Evolutionary conservation across 2,113 vertebrate genomes (phyloP), one percentile per base, ranked within the genome.

Genomic region (Cynocephalus volans): DNA sequence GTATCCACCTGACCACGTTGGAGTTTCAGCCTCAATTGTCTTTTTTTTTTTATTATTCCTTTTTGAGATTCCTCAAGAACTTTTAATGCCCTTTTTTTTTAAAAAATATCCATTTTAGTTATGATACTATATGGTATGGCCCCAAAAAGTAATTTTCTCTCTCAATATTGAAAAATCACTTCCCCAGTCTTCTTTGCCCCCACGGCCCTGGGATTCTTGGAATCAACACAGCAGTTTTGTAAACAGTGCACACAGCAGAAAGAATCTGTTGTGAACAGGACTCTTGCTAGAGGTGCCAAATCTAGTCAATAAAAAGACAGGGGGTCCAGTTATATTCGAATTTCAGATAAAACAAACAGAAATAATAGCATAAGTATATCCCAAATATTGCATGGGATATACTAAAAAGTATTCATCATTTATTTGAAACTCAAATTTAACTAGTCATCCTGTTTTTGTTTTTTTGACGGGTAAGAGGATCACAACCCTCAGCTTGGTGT

Each of bases 41-140:
- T 45, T 41, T 41, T 10, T 56, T 36, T 15, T 11, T 45, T n/a
- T n/a, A n/a, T n/a, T 33, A 56, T 24, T 88, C 72, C 58, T 82
- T 50, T n/a, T 8, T 19, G 76, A 81, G 31, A 75, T 76, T 76
- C 52, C 69, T 85, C 52, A 58, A n/a, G 77, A 81, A 11, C 9
- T 15, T 2, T 36, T 1, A 58, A 18, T 17, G n/a, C n/a, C 73
- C 54, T 86, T 67, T 4, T 31, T 48, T 41, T 41, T 85, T 70
- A 64, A 18, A 45, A 45, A 45, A 28, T 13, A 31, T 10, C 62
- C 33, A 54, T 33, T 87, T 89, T 33, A 8, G 9, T 45, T 48
- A 23, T 4, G 45, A 23, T 4, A 7, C 18, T 21, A 3, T 8
- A 11, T 3, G 33, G 1, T 10, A 18, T 1, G 36, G 50, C 17